Conservation (phyloP, 2,113 vertebrate species). For the Macroglossus sobrinus region DNA sequence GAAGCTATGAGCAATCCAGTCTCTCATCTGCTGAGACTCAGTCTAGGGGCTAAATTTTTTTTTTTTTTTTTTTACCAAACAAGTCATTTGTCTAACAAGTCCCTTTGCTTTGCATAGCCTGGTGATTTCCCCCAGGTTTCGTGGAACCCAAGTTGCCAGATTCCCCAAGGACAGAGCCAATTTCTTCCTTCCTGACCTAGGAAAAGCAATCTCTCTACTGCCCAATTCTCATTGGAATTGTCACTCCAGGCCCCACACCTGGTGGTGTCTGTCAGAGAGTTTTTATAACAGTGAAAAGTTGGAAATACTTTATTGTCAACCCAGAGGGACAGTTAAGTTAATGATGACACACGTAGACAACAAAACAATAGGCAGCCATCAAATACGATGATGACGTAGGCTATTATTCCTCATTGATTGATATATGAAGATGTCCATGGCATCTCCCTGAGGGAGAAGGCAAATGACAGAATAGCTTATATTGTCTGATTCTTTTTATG, state of each 20-base stretch:
- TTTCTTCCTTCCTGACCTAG: neutral
- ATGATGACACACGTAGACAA: neutral
- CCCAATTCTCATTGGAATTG: neutral
- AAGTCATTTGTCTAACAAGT: neutral
- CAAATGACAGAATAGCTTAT: neutral
- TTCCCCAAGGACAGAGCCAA: neutral
- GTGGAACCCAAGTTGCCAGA: neutral
- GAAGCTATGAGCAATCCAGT: neutral
- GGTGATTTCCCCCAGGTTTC: neutral
- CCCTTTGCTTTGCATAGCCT: neutral
- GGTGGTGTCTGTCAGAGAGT: neutral
- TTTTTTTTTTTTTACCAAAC: neutral
- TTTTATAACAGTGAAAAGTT: neutral
- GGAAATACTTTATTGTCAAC: neutral
- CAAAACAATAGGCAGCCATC: neutral
- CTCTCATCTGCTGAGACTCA: neutral
- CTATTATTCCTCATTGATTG: neutral
- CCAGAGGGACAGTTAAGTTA: neutral
- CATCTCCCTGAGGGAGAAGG: neutral
- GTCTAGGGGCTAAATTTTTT: neutral
- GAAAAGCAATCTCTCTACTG: neutral
- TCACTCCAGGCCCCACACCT: neutral
- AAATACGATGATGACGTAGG: neutral
- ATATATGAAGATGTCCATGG: neutral
- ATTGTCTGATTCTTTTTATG: neutral